These are phyloP conservation scores for Eulithis testata DNA, from an alignment of 2,888 invertebrate genomes.

Conservation along the genomic window DNA sequence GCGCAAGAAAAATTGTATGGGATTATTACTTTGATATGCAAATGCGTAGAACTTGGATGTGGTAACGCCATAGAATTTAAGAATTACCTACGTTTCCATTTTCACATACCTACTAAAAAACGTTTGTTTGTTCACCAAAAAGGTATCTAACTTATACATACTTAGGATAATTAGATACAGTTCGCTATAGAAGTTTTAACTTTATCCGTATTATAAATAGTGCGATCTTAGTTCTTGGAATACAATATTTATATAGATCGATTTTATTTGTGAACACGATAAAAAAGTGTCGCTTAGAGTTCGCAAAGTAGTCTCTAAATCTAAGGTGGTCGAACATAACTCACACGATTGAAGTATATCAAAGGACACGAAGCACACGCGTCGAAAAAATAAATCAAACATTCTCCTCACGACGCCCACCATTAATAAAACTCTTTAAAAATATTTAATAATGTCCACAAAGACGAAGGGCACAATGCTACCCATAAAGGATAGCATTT, in stretches of 20 bases:
- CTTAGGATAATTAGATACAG: neutral
- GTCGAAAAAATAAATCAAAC: slow-evolving; percentile 84
- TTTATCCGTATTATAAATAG: too few relatives aligned
- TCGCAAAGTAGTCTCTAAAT: slow-evolving; percentile 18
- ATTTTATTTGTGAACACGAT: too few relatives aligned
- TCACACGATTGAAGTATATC: slow-evolving; percentile 74
- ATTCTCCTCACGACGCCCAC: slow-evolving; percentile 79
- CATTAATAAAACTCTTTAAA: slow-evolving; percentile 85
- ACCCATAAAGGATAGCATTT: slow-evolving; percentile 83
- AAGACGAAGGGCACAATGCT: slow-evolving; percentile 79
- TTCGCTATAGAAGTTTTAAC: too few relatives aligned
- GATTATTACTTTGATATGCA: slow-evolving; percentile 56
- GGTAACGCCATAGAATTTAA: slow-evolving; percentile 14
- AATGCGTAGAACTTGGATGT: slow-evolving; percentile 46
- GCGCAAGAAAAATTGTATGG: slow-evolving; percentile 41
- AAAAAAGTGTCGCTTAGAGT: neutral
- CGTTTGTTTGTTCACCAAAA: slow-evolving; percentile 7
- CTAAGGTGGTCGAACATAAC: slow-evolving; percentile 45
- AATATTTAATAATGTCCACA: slow-evolving; percentile 85
- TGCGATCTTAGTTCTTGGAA: too few relatives aligned
- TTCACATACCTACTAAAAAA: slow-evolving; percentile 23
- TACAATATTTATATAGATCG: too few relatives aligned
- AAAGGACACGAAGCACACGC: slow-evolving; percentile 75
- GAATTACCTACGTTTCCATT: slow-evolving; percentile 16
- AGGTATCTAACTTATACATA: neutral